These are phyloP conservation scores for Atrina japonica DNA, from an alignment of 2,888 invertebrate genomes.

Conservation along the genomic window DNA sequence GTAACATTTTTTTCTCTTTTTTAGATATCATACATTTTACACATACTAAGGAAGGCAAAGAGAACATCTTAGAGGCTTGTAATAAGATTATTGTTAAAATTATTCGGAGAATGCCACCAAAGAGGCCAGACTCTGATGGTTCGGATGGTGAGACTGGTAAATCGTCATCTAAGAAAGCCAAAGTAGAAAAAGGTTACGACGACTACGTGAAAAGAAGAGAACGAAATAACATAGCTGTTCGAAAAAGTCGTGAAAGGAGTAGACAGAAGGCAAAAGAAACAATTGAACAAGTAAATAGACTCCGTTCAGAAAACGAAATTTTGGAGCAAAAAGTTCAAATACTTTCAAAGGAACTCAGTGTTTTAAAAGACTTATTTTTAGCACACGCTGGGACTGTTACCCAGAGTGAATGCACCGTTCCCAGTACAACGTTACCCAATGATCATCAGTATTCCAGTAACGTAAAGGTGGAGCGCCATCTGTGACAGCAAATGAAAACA, in stretches of 20 bases:
- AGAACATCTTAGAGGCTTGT: no score
- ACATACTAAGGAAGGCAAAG: no score
- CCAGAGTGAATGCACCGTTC: slow-evolving; percentile 11
- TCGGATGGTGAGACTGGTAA: slow-evolving; percentile 45
- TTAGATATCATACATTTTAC: no score
- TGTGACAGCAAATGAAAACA: no score
- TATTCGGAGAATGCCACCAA: slow-evolving; percentile 52
- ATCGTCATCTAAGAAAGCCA: slow-evolving; percentile 41
- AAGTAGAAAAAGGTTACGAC: slow-evolving; percentile 84
- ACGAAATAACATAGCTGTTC: slow-evolving; percentile 97
- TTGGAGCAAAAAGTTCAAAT: slow-evolving; percentile 94
- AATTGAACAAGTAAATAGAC: slow-evolving; percentile 94
- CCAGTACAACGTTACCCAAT: slow-evolving; percentile 40
- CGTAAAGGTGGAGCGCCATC: no score
- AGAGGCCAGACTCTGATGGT: slow-evolving; percentile 48
- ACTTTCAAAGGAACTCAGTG: slow-evolving; percentile 90
- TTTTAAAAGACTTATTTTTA: slow-evolving; percentile 86
- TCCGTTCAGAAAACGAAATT: slow-evolving; percentile 94
- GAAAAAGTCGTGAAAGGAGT: slow-evolving; percentile 97
- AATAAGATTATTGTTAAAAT: no score
- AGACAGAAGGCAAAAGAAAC: slow-evolving; percentile 96
- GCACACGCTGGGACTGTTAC: slow-evolving; percentile 70
- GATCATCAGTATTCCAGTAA: slow-evolving; percentile 41
- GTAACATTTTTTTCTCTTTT: no score
- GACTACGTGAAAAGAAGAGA: slow-evolving; percentile 95